Conservation (phyloP, 1,140 invertebrate species). For the Microvelia longipes region DNA sequence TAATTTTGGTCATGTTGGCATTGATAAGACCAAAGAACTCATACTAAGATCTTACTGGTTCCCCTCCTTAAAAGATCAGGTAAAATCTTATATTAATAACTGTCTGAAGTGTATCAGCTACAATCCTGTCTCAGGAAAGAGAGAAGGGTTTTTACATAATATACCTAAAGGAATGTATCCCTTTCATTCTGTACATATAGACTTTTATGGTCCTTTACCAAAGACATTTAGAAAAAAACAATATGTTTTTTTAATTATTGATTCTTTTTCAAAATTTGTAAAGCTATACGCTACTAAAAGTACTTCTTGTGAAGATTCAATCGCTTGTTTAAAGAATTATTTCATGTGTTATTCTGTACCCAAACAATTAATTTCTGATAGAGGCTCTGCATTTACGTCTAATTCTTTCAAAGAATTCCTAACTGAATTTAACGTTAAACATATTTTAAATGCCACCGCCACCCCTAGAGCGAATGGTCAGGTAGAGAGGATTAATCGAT, state of each 20-base stretch:
- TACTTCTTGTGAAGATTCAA: not conserved
- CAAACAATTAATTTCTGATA: not conserved
- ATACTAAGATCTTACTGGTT: constrained; percentile 17
- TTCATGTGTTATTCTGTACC: not conserved
- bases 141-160: not conserved
- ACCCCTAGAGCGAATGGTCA: constrained; percentile 12
- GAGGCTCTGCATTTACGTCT: not conserved
- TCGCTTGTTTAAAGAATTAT: not conserved
- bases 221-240: constrained; percentile 12
- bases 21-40: constrained; percentile 18
- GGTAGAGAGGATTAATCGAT: constrained; percentile 10
- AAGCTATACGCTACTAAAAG: constrained; percentile 14
- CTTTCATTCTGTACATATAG: not conserved
- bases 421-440: not conserved
- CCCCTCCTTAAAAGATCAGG: constrained; percentile 15
- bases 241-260: constrained; percentile 13
- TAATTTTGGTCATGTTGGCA: constrained; percentile 21
- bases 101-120: constrained; percentile 22
- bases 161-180: constrained; percentile 1
- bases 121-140: constrained; percentile 11
- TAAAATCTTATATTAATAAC: constrained; percentile 13
- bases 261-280: constrained; percentile 16
- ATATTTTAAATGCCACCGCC: not conserved
- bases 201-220: not conserved
- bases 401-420: not conserved